These are phyloP conservation scores for Drosophila peninsularis DNA, from an alignment of 2,888 invertebrate genomes.

Conservation along the genomic window DNA sequence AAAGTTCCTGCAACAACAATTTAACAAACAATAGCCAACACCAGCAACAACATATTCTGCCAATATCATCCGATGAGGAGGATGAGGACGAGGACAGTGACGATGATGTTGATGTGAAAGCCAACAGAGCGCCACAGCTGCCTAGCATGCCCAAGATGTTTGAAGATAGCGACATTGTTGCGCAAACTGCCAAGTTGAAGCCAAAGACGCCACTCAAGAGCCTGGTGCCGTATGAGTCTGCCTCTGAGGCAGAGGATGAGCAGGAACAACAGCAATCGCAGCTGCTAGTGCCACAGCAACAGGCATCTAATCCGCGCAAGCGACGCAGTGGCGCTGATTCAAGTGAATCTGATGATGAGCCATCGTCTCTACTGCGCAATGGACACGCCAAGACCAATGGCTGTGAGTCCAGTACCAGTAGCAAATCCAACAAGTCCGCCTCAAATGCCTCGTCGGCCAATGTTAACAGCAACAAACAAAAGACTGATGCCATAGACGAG, in stretches of 20 bases:
- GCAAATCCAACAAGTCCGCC: constrained; percentile 51
- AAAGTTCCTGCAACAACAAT: constrained; percentile 75
- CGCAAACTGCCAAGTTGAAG: constrained; percentile 58
- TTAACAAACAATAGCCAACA: constrained; percentile 41
- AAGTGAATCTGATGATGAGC: constrained; percentile 59
- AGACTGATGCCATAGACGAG: constrained; percentile 81
- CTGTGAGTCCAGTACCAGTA: constrained; percentile 18
- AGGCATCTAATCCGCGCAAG: constrained; percentile 62
- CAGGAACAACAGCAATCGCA: constrained; percentile 22
- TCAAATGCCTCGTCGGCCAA: constrained; percentile 59
- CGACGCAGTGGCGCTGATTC: constrained; percentile 64
- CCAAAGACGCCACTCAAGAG: constrained; percentile 78
- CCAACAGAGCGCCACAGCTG: constrained; percentile 71
- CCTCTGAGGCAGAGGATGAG: constrained; percentile 85
- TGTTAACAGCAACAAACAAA: constrained; percentile 66
- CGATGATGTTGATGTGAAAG: constrained; percentile 63
- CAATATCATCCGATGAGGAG: constrained; percentile 69
- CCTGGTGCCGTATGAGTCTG: constrained; percentile 87
- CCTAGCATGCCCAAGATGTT: constrained; percentile 84
- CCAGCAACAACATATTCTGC: constrained; percentile 65
- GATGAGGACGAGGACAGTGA: constrained; percentile 49
- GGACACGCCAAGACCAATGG: constrained; percentile 63
- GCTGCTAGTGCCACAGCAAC: constrained; percentile 16
- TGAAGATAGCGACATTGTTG: constrained; percentile 42
- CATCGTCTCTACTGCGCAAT: constrained; percentile 39